phyloP scores from a whole-genome alignment of 1,140 invertebrate species.

The Eciton burchellii region DNA sequence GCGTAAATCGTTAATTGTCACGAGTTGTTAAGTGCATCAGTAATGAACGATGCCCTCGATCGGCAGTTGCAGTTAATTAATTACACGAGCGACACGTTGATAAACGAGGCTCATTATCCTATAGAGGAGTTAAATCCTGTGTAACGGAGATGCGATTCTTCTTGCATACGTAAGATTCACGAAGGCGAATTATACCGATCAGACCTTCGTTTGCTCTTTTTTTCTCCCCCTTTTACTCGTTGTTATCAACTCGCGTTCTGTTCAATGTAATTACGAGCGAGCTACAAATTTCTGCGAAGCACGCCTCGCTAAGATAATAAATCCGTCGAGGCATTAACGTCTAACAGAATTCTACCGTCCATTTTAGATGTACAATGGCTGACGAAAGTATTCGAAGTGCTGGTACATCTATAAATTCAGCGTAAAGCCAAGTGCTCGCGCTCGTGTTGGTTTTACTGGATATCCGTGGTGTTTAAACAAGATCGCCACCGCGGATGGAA shows the following conservation, averaged over 20 bases:
- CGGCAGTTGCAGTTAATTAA: slow-evolving; percentile 24
- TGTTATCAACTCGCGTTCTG: slow-evolving; percentile 25
- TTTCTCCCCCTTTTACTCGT: too few relatives aligned
- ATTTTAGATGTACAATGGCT: slow-evolving; percentile 9
- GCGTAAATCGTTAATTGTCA: slow-evolving; percentile 7
- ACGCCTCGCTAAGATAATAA: slow-evolving; percentile 18
- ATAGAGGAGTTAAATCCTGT: not conserved
- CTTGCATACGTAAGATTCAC: not conserved
- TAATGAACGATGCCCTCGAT: slow-evolving; percentile 21
- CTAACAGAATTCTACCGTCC: slow-evolving; percentile 25
- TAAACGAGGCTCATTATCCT: not conserved
- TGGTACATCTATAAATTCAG: slow-evolving; percentile 28
- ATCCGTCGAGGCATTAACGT: slow-evolving; percentile 33
- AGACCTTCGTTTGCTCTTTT: not conserved
- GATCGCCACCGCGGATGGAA: not conserved
- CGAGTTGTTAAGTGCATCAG: not conserved
- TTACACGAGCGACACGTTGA: not conserved
- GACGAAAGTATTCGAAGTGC: slow-evolving; percentile 13
- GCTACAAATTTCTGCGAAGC: slow-evolving; percentile 27
- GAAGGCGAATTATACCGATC: slow-evolving; percentile 12
- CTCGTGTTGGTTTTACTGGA: slow-evolving; percentile 26
- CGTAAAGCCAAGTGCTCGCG: not conserved
- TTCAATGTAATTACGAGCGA: slow-evolving; percentile 38
- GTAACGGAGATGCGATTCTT: not conserved
- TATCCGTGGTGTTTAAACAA: slow-evolving; percentile 3